Evolutionary conservation across 1,140 invertebrate genomes (phyloP).

Genomic region (Bacillus rossius): DNA sequence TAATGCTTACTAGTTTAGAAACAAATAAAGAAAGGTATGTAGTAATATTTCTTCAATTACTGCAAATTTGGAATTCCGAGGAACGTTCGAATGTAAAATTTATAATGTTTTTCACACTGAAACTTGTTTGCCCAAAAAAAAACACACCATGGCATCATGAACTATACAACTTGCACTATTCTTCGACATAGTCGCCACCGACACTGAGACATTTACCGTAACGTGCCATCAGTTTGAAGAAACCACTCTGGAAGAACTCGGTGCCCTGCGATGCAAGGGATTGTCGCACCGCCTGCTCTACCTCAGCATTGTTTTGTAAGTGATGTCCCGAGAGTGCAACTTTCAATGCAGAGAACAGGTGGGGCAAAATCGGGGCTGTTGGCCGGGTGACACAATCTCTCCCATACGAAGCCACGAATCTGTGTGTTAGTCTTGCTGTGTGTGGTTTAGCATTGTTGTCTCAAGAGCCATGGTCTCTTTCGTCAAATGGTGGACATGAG

Average conservation of each 20-base stretch:
- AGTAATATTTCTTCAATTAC: too few species aligned
- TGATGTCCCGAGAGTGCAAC: constrained; percentile 9
- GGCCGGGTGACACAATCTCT: neutral
- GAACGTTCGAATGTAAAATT: too few species aligned
- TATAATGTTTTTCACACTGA: too few species aligned
- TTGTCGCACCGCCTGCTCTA: constrained; percentile 11
- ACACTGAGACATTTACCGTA: too few species aligned
- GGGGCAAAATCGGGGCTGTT: neutral
- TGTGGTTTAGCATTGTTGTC: neutral
- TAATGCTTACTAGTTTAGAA: too few species aligned
- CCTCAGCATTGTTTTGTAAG: constrained; percentile 8
- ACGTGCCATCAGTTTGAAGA: neutral
- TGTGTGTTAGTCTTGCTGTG: neutral
- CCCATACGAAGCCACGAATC: neutral
- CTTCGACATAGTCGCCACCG: too few species aligned
- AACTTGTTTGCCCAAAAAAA: too few species aligned
- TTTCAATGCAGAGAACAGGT: constrained; percentile 10
- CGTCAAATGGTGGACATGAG: neutral
- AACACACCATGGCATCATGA: too few species aligned
- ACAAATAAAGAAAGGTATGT: too few species aligned
- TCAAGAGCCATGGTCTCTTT: neutral
- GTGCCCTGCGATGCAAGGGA: constrained; percentile 14
- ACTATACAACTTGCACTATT: too few species aligned
- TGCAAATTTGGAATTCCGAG: too few species aligned
- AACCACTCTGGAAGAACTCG: constrained; percentile 9